Evolutionary conservation across 2,113 vertebrate genomes (phyloP), one percentile per base, ranked within the genome.

Genomic region (Bubo bubo): DNA sequence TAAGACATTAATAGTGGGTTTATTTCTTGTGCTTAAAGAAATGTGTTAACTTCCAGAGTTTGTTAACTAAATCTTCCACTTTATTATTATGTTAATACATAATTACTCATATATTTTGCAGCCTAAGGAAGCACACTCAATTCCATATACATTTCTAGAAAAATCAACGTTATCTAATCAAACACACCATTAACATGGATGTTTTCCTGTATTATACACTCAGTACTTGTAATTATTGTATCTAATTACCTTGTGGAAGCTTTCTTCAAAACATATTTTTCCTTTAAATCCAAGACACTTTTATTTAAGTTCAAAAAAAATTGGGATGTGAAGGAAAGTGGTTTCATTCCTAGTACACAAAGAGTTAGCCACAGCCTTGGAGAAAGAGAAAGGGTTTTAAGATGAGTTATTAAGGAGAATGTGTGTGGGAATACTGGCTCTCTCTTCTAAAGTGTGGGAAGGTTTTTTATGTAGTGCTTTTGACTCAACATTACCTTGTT

Each of bases 291-390:
- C 39, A 64, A 82, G 39, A n/a, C 27, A 55, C 7, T 59, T 74
- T 23, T 2, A 35, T 70, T 37, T 39, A 53, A 66, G 13, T 56
- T 85, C 39, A n/a, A 82, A 59, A 62, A 94, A 89, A 67, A 20
- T 0, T 24, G 4, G 4, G 18, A 35, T 2, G 1, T 1, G 1
- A 60, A 41, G 2, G 3, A 34, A 79, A 79, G 8, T 8, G 2
- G 5, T 59, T 87, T 81, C 12, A 30, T 55, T 83, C 21, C 39
- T 37, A 53, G 27, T 49, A 35, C 7, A 43, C 21, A 82, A 91
- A 81, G 14, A 4, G 47, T 94, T 91, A 94, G 66, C 26, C 27
- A 72, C 8, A 86, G 17, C 15, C 27, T 63, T 75, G 43, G 30
- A 71, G 17, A 2, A 52, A 59, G 56, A 70, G 10, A 71, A 55